phyloP scores from a whole-genome alignment of 2,113 vertebrate genomes.

The Apaloderma vittatum region DNA sequence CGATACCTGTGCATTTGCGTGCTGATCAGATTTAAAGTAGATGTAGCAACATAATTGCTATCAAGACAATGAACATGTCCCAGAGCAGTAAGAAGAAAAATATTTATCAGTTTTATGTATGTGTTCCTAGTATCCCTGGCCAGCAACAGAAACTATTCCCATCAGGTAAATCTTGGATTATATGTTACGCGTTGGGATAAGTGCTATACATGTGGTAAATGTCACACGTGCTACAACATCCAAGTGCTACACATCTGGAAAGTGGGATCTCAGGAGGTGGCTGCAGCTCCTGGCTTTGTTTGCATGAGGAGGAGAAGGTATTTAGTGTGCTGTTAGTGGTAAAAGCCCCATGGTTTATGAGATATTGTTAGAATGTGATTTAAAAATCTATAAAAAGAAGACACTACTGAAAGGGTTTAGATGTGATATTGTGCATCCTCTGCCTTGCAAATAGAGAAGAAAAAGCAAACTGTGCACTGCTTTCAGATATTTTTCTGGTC shows the following conservation, averaged over 20 bases:
- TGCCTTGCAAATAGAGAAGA: background rate
- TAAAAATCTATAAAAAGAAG: background rate
- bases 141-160: background rate
- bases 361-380: background rate
- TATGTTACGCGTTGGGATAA: background rate
- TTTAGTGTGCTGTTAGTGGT: background rate
- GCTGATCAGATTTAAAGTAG: background rate
- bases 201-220: too few relatives aligned
- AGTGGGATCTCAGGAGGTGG: background rate
- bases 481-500: background rate
- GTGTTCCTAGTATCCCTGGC: background rate
- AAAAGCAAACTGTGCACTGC: rapidly evolving
- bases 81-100: background rate
- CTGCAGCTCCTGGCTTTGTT: background rate
- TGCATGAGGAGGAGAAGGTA: background rate
- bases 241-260: background rate
- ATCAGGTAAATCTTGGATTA: background rate
- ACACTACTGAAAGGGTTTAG: background rate
- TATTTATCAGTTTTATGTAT: background rate
- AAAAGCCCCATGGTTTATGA: background rate
- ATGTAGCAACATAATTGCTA: background rate
- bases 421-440: background rate
- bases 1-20: background rate
- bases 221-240: background rate
- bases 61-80: background rate